Percentiles rank a stretch among this genome's conserved stretches.
Conservation (phyloP, 2,113 vertebrate species). For the Talpa occidentalis region DNA sequence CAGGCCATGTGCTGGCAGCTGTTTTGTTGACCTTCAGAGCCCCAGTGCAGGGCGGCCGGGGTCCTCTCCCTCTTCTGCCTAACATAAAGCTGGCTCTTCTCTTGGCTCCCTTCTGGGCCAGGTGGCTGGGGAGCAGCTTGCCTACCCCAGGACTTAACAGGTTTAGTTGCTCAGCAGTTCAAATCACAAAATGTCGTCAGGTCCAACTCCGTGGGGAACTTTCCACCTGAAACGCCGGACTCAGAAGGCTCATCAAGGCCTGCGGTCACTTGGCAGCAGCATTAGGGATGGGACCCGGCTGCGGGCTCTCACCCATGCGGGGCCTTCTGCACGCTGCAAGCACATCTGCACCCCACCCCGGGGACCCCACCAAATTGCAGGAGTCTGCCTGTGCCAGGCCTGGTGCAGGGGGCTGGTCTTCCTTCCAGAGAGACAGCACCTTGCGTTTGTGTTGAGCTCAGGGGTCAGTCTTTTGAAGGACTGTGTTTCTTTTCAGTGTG, state of each 20-base stretch:
- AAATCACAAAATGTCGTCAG: background rate
- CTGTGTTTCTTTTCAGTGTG: background rate
- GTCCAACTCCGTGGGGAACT: background rate
- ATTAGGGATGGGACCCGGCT: background rate
- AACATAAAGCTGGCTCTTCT: background rate
- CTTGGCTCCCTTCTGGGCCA: background rate
- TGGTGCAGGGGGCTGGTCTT: background rate
- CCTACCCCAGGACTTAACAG: background rate
- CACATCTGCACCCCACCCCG: background rate
- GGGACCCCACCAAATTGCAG: no score
- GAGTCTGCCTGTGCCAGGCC: background rate
- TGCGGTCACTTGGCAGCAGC: background rate
- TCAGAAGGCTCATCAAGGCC: background rate
- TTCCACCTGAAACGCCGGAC: background rate
- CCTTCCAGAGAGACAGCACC: background rate
- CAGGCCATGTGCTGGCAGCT: accelerated
- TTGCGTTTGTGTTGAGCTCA: background rate
- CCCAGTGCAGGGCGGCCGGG: background rate
- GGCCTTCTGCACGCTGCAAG: background rate
- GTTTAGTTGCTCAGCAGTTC: background rate
- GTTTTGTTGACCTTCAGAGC: background rate
- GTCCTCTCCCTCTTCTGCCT: background rate
- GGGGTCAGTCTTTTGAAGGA: background rate
- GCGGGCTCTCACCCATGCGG: no score
- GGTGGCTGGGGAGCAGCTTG: background rate